phyloP scores from a whole-genome alignment of 2,797 vertebrate genomes.

The Sebastolobus alascanus region DNA sequence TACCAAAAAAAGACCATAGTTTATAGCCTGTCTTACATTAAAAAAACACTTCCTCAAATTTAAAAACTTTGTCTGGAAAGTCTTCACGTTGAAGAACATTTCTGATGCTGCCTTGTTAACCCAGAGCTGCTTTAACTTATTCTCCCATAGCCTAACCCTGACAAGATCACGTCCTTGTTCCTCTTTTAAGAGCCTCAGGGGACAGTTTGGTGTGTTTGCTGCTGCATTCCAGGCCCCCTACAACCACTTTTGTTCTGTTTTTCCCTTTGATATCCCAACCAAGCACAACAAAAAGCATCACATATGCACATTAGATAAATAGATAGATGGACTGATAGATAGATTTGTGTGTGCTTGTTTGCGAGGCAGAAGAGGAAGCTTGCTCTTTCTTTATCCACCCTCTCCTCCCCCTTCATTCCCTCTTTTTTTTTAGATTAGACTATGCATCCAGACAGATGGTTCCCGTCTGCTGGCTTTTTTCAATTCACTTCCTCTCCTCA shows the following conservation, averaged over 20 bases:
- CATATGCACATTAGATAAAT: constrained; percentile 52
- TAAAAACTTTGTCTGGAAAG: not conserved
- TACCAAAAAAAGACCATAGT: no score
- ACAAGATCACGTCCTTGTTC: constrained; percentile 71
- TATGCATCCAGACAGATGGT: constrained; percentile 94
- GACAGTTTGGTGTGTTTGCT: constrained; percentile 62
- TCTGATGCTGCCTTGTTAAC: not conserved
- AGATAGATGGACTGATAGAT: constrained; percentile 34
- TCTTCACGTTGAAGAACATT: not conserved
- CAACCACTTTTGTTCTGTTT: constrained; percentile 62
- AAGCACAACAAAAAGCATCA: constrained; percentile 51
- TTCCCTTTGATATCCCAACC: constrained; percentile 75
- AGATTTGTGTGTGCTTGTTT: constrained; percentile 41
- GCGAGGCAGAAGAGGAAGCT: constrained; percentile 66
- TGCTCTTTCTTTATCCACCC: constrained; percentile 72
- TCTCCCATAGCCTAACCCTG: constrained; percentile 32
- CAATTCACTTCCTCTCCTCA: constrained; percentile 92
- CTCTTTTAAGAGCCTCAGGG: constrained; percentile 53
- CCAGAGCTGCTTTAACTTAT: constrained; percentile 33
- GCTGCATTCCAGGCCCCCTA: constrained; percentile 68
- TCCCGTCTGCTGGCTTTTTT: constrained; percentile 96
- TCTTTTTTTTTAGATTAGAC: constrained; percentile 85
- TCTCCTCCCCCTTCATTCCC: constrained; percentile 37
- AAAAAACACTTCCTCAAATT: constrained; percentile 6
- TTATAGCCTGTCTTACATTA: not conserved